These are phyloP conservation scores for Peromyscus maniculatus DNA, from an alignment of 2,113 vertebrate species.

Conservation along the genomic window DNA sequence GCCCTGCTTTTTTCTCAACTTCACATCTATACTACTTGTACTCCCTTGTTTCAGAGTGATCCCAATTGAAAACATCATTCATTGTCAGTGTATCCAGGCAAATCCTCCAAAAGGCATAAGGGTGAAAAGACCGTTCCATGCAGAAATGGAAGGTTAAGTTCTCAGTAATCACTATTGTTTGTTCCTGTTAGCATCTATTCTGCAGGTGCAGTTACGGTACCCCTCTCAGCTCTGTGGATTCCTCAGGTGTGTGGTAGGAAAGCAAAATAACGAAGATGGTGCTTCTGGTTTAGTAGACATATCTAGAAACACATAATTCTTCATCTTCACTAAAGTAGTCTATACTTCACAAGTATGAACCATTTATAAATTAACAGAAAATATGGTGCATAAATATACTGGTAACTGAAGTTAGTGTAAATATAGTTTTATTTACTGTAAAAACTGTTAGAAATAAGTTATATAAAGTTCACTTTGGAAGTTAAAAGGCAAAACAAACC, in stretches of 20 bases:
- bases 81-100: not conserved
- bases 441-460: constrained; percentile 10
- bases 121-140: not conserved
- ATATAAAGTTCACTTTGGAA: not conserved
- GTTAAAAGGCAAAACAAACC: not conserved
- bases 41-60: not conserved
- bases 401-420: not conserved
- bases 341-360: not conserved
- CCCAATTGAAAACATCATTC: not conserved
- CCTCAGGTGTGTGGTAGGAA: not conserved
- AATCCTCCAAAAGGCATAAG: not conserved
- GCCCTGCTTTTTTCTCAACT: not conserved
- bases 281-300: not conserved
- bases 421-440: not conserved
- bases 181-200: not conserved
- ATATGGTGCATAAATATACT: not conserved
- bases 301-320: not conserved
- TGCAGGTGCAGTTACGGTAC: not conserved
- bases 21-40: not conserved
- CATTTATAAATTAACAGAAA: constrained; percentile 11
- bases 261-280: not conserved
- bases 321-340: not conserved
- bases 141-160: not conserved
- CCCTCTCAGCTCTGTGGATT: too few species aligned
- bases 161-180: not conserved